Conservation (phyloP, 2,888 invertebrate genomes). For the Drosophila neonasuta region DNA sequence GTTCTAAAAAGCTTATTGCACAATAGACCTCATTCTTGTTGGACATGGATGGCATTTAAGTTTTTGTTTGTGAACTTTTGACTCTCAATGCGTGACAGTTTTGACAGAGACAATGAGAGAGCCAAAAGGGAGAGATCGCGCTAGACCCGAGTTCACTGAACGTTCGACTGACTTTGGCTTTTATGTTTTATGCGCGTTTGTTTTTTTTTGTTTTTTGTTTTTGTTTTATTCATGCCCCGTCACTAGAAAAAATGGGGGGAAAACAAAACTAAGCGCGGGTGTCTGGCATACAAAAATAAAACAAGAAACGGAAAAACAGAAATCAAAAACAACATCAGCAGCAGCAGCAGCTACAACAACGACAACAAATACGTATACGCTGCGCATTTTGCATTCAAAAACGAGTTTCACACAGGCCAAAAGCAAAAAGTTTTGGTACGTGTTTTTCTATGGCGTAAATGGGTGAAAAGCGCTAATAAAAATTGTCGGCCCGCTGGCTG, state of each 20-base stretch:
- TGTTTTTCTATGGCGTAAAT: slow-evolving; percentile 58
- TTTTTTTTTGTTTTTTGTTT: slow-evolving; percentile 4
- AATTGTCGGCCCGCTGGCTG: slow-evolving; percentile 51
- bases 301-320: slow-evolving; percentile 14
- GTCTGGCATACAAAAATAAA: slow-evolving; percentile 43
- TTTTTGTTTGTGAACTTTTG: slow-evolving; percentile 53
- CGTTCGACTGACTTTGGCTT: slow-evolving; percentile 43
- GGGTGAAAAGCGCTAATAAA: slow-evolving; percentile 67
- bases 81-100: slow-evolving; percentile 62
- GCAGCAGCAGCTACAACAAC: not conserved
- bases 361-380: slow-evolving; percentile 22
- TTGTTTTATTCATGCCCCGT: slow-evolving; percentile 34
- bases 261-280: slow-evolving; percentile 42
- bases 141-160: slow-evolving; percentile 59
- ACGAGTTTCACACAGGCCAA: slow-evolving; percentile 53
- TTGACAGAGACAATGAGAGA: slow-evolving; percentile 50
- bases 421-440: slow-evolving; percentile 54
- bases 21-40: slow-evolving; percentile 66
- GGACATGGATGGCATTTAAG: slow-evolving; percentile 63
- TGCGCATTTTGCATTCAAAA: slow-evolving; percentile 62
- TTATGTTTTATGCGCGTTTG: slow-evolving; percentile 21
- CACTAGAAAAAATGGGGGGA: slow-evolving; percentile 14
- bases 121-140: slow-evolving; percentile 42
- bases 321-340: slow-evolving; percentile 8
- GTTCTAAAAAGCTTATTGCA: slow-evolving; percentile 65